Evolutionary conservation across 1,140 invertebrate genomes (phyloP).

Genomic region (Apocrypta bakeri): DNA sequence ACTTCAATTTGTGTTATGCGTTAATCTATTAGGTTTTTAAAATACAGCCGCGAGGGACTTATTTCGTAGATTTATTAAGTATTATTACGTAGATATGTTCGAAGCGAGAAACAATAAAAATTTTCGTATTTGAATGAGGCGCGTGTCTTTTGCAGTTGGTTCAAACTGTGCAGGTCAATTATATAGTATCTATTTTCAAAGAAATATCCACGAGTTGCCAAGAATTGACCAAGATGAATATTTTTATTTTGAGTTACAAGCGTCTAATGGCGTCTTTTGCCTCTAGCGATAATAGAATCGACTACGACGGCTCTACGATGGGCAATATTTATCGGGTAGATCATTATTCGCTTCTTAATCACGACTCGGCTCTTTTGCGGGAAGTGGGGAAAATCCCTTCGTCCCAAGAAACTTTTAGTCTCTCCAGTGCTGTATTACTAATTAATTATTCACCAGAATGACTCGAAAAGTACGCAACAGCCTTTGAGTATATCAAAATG

Average conservation of each 20-base stretch:
- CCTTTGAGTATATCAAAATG: conserved; percentile 26
- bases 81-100: too few relatives aligned
- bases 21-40: too few relatives aligned
- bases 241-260: too few relatives aligned
- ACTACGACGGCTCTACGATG: neutral
- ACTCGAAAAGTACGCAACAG: neutral
- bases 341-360: conserved; percentile 18
- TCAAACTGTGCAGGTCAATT: neutral
- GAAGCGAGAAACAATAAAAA: neutral
- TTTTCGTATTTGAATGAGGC: neutral
- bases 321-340: neutral
- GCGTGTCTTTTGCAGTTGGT: neutral
- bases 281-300: neutral
- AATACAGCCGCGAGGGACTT: too few relatives aligned
- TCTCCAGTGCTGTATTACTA: neutral
- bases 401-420: neutral
- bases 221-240: too few relatives aligned
- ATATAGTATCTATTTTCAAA: neutral
- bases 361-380: neutral
- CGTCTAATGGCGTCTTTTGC: too few relatives aligned
- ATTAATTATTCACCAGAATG: conserved; percentile 39
- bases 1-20: too few relatives aligned
- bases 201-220: neutral
- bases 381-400: conserved; percentile 11
- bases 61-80: too few relatives aligned